A percentile compares a stretch with the other conserved stretches of the same genome.
These are phyloP conservation scores for Himantopus leucocephalus DNA, from an alignment of 2,113 vertebrate genomes.

Conservation along the genomic window DNA sequence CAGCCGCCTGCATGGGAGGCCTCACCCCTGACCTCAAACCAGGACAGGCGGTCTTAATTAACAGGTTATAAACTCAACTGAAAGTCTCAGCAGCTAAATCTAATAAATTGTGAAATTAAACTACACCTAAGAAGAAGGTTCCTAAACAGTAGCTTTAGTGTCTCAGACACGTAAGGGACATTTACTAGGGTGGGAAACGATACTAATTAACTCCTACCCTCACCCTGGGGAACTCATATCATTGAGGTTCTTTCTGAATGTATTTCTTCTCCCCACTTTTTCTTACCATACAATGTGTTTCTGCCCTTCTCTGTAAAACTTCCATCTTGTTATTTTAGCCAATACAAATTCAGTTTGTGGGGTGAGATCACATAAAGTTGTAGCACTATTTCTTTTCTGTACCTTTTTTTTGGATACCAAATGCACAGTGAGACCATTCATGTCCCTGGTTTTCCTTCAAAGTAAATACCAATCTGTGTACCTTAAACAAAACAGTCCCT, in stretches of 20 bases:
- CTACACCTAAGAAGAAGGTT: not conserved
- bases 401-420: not conserved
- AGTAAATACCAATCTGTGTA: not conserved
- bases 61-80: not conserved
- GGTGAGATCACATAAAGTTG: not conserved
- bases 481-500: not conserved
- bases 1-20: too few species aligned
- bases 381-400: not conserved
- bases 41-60: not conserved
- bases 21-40: too few species aligned
- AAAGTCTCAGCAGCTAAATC: not conserved
- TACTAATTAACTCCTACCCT: not conserved
- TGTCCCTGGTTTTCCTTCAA: not conserved
- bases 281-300: not conserved
- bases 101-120: not conserved
- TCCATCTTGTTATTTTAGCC: not conserved
- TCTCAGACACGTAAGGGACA: not conserved
- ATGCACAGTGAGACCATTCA: not conserved
- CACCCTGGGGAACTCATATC: not conserved
- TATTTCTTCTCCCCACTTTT: not conserved
- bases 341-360: not conserved
- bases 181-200: not conserved
- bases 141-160: not conserved
- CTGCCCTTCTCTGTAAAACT: not conserved
- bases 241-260: not conserved